phyloP scores from a whole-genome alignment of 2,888 invertebrate genomes.

The Noctua janthe region DNA sequence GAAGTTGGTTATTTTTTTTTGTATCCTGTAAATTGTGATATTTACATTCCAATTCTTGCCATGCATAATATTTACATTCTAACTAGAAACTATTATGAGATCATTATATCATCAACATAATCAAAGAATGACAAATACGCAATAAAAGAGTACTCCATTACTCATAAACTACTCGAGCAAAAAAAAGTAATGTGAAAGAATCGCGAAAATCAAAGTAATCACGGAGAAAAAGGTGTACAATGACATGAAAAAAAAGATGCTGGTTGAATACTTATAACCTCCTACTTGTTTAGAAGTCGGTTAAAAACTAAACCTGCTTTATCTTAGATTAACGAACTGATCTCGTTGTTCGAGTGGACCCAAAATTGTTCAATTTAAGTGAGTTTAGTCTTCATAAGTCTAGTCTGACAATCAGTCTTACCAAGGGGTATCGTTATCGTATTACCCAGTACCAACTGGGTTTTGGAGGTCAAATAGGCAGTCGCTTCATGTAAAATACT shows the following conservation, averaged over 20 bases:
- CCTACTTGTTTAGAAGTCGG: neutral
- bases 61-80: no score
- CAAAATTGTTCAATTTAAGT: neutral
- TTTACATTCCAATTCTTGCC: no score
- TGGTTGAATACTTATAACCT: neutral
- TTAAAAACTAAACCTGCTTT: conserved; percentile 7
- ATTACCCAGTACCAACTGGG: no score
- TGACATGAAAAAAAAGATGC: neutral
- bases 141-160: no score
- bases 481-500: no score
- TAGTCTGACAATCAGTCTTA: no score
- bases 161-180: neutral
- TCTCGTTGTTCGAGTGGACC: neutral
- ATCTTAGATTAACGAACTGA: conserved; percentile 6
- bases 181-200: neutral
- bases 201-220: neutral
- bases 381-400: neutral
- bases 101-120: neutral
- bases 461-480: no score
- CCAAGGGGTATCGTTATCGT: no score
- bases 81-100: no score
- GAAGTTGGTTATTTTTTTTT: no score
- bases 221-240: neutral
- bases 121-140: neutral
- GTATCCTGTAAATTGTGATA: no score